A percentile compares a stretch with the other conserved stretches of the same genome.
These are phyloP conservation scores for Papilio xuthus DNA, from an alignment of 1,140 invertebrate species.

Conservation along the genomic window DNA sequence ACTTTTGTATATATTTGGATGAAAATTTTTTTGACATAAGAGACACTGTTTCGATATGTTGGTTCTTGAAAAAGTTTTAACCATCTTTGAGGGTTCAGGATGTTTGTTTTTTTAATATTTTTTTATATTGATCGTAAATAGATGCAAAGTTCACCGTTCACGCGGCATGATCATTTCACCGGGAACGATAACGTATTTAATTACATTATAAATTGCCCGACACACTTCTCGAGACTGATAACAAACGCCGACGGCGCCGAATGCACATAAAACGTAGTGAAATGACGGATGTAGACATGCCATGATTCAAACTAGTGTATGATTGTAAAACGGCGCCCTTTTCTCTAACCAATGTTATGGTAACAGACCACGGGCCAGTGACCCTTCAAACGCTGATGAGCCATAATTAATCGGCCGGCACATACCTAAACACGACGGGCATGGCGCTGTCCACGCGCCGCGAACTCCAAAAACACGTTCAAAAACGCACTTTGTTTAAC, in stretches of 20 bases:
- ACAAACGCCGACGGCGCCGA: conserved; percentile 63
- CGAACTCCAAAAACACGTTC: conserved; percentile 70
- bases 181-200: conserved; percentile 73
- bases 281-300: conserved; percentile 38
- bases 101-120: conserved; percentile 35
- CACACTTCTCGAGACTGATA: conserved; percentile 73
- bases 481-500: conserved; percentile 68
- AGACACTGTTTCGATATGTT: not conserved
- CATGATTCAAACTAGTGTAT: conserved; percentile 12
- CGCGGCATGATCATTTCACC: conserved; percentile 54
- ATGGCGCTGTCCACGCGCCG: conserved; percentile 69
- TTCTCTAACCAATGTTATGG: conserved; percentile 45
- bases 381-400: conserved; percentile 68
- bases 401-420: conserved; percentile 73
- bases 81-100: conserved; percentile 2
- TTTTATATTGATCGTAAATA: conserved; percentile 43
- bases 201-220: conserved; percentile 77
- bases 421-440: conserved; percentile 78
- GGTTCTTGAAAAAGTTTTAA: conserved; percentile 5
- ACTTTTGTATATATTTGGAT: not conserved
- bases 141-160: conserved; percentile 69
- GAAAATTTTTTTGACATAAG: not conserved
- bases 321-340: conserved; percentile 27
- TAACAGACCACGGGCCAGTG: conserved; percentile 64
- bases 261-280: conserved; percentile 58